Evolutionary conservation across 1,140 invertebrate genomes (phyloP).

Genomic region (Orussus abietinus): DNA sequence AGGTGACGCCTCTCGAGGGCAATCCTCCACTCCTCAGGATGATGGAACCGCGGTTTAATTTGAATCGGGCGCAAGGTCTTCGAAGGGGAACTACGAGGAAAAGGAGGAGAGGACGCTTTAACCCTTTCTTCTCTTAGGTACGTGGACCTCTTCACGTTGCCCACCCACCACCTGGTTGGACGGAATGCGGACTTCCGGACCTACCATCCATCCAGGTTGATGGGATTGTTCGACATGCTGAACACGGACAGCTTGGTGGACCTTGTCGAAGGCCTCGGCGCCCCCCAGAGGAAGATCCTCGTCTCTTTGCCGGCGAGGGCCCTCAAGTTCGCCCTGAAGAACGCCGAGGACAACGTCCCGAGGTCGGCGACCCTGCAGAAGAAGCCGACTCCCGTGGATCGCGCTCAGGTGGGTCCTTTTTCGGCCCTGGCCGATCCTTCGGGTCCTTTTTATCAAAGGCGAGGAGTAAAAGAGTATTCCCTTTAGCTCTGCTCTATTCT

Average conservation of each 20-base stretch:
- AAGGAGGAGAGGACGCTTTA: slow-evolving; percentile 1
- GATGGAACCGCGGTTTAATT: not conserved
- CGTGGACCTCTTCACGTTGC: slow-evolving; percentile 64
- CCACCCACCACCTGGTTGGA: slow-evolving; percentile 65
- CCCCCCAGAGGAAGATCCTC: slow-evolving; percentile 64
- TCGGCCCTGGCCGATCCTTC: not conserved
- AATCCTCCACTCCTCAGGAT: not conserved
- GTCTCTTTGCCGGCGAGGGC: slow-evolving; percentile 67
- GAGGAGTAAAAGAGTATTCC: no score
- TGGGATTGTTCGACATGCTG: slow-evolving; percentile 73
- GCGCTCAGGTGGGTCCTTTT: slow-evolving; percentile 27
- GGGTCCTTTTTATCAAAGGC: not conserved
- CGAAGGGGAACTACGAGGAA: not conserved
- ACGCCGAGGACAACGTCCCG: slow-evolving; percentile 64
- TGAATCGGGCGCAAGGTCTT: slow-evolving; percentile 9
- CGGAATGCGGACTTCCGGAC: slow-evolving; percentile 59
- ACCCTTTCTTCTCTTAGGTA: slow-evolving; percentile 38
- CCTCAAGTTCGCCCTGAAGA: slow-evolving; percentile 63
- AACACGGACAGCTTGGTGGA: slow-evolving; percentile 77
- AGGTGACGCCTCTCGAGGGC: not conserved
- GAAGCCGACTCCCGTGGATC: slow-evolving; percentile 57
- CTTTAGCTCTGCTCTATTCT: no score
- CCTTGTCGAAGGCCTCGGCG: slow-evolving; percentile 67
- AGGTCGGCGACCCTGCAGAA: slow-evolving; percentile 60
- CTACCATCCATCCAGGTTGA: slow-evolving; percentile 72